Conservation (phyloP, 2,888 invertebrate genomes). For the Aphidius colemani region DNA sequence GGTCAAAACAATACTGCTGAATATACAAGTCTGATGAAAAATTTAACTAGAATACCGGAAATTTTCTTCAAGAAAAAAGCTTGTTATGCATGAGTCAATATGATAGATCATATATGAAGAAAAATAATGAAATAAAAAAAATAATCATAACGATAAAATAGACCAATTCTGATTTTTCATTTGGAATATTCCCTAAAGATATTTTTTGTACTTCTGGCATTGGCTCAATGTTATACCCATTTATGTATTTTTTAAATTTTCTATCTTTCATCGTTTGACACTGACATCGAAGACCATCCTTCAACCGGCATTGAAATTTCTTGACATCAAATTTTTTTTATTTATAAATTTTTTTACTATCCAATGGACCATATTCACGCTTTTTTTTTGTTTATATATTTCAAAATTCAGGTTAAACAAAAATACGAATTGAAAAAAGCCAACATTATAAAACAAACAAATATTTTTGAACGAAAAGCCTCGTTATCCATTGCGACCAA, state of each 20-base stretch:
- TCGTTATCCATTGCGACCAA: slow-evolving; percentile 9
- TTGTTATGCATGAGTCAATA: not conserved
- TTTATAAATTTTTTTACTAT: slow-evolving; percentile 21
- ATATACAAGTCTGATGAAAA: no score
- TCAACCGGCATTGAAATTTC: slow-evolving; percentile 23
- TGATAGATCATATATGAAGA: not conserved
- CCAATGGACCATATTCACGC: slow-evolving; percentile 5
- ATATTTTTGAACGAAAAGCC: slow-evolving; percentile 2
- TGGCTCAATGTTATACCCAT: not conserved
- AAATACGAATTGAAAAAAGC: slow-evolving; percentile 5
- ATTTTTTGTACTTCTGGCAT: not conserved
- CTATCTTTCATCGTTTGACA: slow-evolving; percentile 18
- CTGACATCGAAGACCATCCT: slow-evolving; percentile 23
- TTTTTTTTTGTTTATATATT: slow-evolving; percentile 17
- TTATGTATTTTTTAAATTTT: slow-evolving; percentile 13
- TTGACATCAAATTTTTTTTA: slow-evolving; percentile 19
- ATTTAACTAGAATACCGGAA: no score
- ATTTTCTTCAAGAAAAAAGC: not conserved
- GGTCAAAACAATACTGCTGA: no score
- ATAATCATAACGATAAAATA: slow-evolving; percentile 21
- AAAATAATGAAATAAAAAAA: not conserved
- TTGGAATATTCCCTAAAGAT: slow-evolving; percentile 20
- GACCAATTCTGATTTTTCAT: slow-evolving; percentile 24
- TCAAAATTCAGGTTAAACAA: slow-evolving; percentile 5
- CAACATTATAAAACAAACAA: not conserved